A percentile compares a stretch with the other conserved stretches of the same genome.
These are phyloP conservation scores for Eutolmus rufibarbis DNA, from an alignment of 2,888 invertebrate genomes.

Conservation along the genomic window DNA sequence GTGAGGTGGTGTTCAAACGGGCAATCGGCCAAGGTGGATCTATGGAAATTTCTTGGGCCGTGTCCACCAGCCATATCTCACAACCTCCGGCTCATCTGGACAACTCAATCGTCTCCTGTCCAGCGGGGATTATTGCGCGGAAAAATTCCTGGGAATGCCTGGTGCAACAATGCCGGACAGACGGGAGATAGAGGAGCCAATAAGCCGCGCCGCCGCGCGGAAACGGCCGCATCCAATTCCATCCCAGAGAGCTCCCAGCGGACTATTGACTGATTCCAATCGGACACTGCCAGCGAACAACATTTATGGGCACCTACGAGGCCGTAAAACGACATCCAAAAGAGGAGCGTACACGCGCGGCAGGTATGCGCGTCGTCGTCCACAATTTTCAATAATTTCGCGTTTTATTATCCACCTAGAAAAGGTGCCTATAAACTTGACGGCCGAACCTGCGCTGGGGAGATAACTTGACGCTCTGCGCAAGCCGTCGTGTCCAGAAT, in stretches of 20 bases:
- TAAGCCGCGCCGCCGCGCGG: not conserved
- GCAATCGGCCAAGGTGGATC: not conserved
- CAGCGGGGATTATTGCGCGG: not conserved
- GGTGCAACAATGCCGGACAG: not conserved
- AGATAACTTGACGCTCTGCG: conserved; percentile 10
- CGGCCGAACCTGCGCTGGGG: not conserved
- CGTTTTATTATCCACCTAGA: conserved; percentile 6
- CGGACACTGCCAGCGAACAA: conserved; percentile 37
- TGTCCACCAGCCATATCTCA: not conserved
- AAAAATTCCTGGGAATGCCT: conserved; percentile 8
- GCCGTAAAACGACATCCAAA: conserved; percentile 8
- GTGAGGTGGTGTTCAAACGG: not conserved
- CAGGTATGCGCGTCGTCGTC: conserved; percentile 6
- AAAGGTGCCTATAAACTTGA: not conserved
- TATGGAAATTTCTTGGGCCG: not conserved
- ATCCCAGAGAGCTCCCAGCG: not conserved
- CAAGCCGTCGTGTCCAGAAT: conserved; percentile 4
- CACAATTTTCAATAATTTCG: conserved; percentile 35
- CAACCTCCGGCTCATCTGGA: conserved; percentile 21
- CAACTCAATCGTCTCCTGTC: conserved; percentile 13
- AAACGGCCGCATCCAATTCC: conserved; percentile 18
- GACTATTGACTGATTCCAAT: conserved; percentile 44
- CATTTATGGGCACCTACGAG: conserved; percentile 38
- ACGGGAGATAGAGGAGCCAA: conserved; percentile 12
- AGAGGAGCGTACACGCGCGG: conserved; percentile 24